Evolutionary conservation across 2,113 vertebrate genomes (phyloP), one percentile per base, ranked within the genome.

Genomic region (Muscicapa adusta): DNA sequence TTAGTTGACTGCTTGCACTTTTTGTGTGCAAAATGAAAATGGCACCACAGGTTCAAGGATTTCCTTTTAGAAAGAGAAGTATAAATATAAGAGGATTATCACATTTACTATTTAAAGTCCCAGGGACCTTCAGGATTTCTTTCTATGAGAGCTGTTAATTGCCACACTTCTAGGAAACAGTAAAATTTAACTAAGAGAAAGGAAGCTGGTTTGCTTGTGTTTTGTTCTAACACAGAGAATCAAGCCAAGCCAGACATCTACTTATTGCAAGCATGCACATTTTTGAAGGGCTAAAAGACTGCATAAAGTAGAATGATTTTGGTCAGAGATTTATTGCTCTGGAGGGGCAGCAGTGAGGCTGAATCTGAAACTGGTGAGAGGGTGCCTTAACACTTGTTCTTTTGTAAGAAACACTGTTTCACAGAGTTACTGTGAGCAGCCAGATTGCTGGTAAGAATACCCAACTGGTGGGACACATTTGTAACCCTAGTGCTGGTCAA

Each of bases 31-130:
- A 96, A 94, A 89, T 48, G 51, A 91, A 72, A 92, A 60, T 18
- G 15, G 33, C 47, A 63, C 43, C 48, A 63, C n/a, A 68, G 28
- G 78, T 34, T 86, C 45, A 92, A 94, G 80, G 72, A 91, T 87
- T 89, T 95, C 68, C 80, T 94, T 86, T 84, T 15, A 63, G 61
- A 92, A 86, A 26, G 40, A 94, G 67, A 92, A 88, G 29, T 66
- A 85, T 80, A 95, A 93, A 90, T 66, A 66, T 14, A 73, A 80
- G 57, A 78, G 60, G 76, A 94, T 91, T 96, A 93, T 85, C 91
- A 53, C 43, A 7, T 80, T 91, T 85, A 62, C 78, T 77, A 57
- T 93, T 97, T 88, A 74, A 93, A 83, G 65, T 71, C 53, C 34
- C 40, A 63, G 63, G 36, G 72, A 93, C 33, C 60, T 60, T 45